phyloP scores from a whole-genome alignment of 2,888 invertebrate genomes.

The Trisateles emortualis region DNA sequence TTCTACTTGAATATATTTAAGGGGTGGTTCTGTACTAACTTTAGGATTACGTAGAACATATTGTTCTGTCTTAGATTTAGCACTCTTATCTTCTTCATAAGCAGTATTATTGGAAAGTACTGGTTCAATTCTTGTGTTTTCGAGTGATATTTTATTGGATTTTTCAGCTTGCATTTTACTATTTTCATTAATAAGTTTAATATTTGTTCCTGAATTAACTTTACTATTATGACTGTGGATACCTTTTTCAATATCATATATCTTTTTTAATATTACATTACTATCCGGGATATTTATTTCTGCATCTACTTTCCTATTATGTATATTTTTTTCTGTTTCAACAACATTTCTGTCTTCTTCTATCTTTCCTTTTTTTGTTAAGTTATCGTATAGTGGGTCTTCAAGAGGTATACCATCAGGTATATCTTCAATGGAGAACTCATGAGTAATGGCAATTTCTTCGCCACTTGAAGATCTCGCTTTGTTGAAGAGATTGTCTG shows the following conservation, averaged over 20 bases:
- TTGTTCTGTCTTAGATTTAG: no score
- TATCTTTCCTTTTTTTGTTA: constrained; percentile 48
- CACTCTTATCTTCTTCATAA: no score
- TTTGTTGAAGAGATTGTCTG: constrained; percentile 73
- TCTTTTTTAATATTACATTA: neutral
- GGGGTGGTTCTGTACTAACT: no score
- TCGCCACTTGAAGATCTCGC: constrained; percentile 67
- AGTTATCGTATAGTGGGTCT: constrained; percentile 74
- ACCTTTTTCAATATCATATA: constrained; percentile 3
- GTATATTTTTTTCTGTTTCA: neutral
- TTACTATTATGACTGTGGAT: neutral
- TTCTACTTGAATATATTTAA: no score
- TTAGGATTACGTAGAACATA: no score
- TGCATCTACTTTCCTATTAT: neutral
- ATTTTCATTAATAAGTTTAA: no score
- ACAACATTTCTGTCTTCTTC: constrained; percentile 13
- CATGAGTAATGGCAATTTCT: constrained; percentile 71
- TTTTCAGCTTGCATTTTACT: no score
- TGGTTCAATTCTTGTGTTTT: no score
- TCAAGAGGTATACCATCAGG: constrained; percentile 78
- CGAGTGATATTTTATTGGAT: no score
- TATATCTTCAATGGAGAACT: constrained; percentile 75
- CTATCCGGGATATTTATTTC: neutral
- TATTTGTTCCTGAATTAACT: neutral
- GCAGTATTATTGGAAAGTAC: no score